Base-by-base conservation (phyloP, 2,888 invertebrate genomes). In the Drosophila rubida region DNA sequence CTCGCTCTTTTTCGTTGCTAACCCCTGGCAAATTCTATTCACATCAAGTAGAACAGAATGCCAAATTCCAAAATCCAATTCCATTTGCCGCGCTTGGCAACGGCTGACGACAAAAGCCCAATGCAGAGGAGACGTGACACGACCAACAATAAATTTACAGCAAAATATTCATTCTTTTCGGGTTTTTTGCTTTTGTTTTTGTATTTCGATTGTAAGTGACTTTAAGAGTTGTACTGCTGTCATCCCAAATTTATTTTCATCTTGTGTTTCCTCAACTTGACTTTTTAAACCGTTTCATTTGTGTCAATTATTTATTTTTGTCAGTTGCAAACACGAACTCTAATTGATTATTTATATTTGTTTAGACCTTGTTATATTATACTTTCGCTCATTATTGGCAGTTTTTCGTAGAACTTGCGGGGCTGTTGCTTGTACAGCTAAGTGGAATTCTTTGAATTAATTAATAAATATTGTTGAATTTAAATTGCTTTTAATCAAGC, bases 81-180 rank as follows among this genome's bases (percentile, higher is more conserved):
- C 39, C 49, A 54, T 53, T 69, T 55, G 37, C 11, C 30, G 50
- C 50, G 54, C 49, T 46, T 66, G 57, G 32, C 51, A 60, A 27
- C 16, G 55, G 13, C 32, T 54, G 42, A 37, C 41, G 19, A 23
- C 58, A 45, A 27, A 23, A 35, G 37, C 39, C 53, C 53, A 50
- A 70, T 75, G 57, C 61, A 46, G 49, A 37, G n/a, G 8, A 35
- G 16, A 70, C 75, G 75, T 70, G 75, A 70, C 66, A 54, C 30
- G 61, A 66, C 57, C 7, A 30, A 66, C 41, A 70, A 70, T 35
- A 50, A 14, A 61, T 54, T 25, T 8, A 19, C 14, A 13, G 19
- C 23, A 41, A 75, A 44, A 60, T 65, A 59, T 64, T 65, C 44
- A 45, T 57, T 14, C 23, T 61, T 13, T 25, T n/a, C 37, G n/a